These are phyloP conservation scores for Drosophila histrio DNA, from an alignment of 2,888 invertebrate genomes.

Conservation along the genomic window DNA sequence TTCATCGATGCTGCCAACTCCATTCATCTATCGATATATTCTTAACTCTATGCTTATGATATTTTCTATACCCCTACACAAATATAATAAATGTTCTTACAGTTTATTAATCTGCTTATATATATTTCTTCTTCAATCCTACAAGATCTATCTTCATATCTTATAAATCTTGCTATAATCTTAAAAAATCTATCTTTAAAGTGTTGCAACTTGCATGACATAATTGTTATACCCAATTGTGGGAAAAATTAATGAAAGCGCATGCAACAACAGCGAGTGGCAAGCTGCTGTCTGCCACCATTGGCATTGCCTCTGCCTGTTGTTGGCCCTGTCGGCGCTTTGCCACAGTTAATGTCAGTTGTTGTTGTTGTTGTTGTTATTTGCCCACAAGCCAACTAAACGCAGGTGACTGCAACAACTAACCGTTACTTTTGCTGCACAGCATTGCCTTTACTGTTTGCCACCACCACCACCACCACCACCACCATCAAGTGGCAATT, in stretches of 20 bases:
- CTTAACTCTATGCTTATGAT: too few relatives aligned
- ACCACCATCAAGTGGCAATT: constrained; percentile 52
- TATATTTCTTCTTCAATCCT: too few relatives aligned
- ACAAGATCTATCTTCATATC: too few relatives aligned
- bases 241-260: neutral
- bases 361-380: constrained; percentile 11
- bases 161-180: too few relatives aligned
- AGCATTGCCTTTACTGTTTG: constrained; percentile 26
- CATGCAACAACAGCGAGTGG: constrained; percentile 11
- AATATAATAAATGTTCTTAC: too few relatives aligned
- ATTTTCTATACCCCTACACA: too few relatives aligned
- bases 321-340: constrained; percentile 23
- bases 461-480: constrained; percentile 20
- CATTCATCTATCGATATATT: too few relatives aligned
- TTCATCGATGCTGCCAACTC: too few relatives aligned
- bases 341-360: constrained; percentile 51
- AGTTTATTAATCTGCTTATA: neutral
- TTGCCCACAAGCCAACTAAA: constrained; percentile 21
- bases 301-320: constrained; percentile 17
- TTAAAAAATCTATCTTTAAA: neutral
- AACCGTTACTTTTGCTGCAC: neutral
- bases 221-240: neutral
- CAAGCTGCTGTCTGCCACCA: constrained; percentile 24
- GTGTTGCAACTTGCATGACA: neutral
- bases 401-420: constrained; percentile 14